Percentiles rank a stretch among this genome's conserved stretches.
Evolutionary conservation across 2,797 vertebrate species (phyloP).

Genomic region (Galaxias olidus): DNA sequence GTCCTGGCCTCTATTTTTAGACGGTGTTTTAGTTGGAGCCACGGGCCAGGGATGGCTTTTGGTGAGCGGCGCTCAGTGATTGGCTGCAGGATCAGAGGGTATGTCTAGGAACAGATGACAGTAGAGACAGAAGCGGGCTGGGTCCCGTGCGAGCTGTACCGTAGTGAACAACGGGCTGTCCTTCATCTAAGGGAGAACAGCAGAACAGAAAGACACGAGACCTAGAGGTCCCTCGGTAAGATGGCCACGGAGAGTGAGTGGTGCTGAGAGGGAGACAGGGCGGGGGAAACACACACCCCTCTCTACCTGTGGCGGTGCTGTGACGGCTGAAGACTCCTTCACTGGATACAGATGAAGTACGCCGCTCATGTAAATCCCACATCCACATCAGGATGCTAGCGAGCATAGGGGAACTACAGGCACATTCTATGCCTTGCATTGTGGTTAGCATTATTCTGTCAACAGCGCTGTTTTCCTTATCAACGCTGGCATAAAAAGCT

Average conservation of each 20-base stretch:
- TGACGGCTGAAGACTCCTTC: not conserved
- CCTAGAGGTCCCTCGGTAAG: too few relatives aligned
- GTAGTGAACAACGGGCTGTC: not conserved
- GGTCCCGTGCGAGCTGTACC: conserved; percentile 11
- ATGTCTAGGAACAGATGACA: conserved; percentile 17
- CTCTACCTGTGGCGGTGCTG: too few relatives aligned
- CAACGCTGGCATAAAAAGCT: too few relatives aligned
- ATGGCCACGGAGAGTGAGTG: too few relatives aligned
- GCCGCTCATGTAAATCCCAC: conserved; percentile 14
- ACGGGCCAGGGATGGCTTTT: conserved; percentile 19
- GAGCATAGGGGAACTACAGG: not conserved
- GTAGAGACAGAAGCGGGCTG: conserved; percentile 3
- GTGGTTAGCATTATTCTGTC: too few relatives aligned
- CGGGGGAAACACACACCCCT: too few relatives aligned
- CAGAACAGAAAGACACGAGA: too few relatives aligned
- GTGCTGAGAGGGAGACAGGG: too few relatives aligned
- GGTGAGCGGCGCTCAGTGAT: conserved; percentile 5
- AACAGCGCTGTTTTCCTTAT: too few relatives aligned
- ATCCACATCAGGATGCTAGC: not conserved
- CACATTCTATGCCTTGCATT: too few relatives aligned
- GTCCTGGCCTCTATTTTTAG: conserved; percentile 36
- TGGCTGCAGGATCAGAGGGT: conserved; percentile 35
- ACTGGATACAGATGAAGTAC: conserved; percentile 1
- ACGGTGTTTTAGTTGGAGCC: conserved; percentile 22
- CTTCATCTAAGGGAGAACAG: conserved; percentile 12